A percentile compares a stretch with the other conserved stretches of the same genome.
phyloP scores from a whole-genome alignment of 2,113 vertebrate species.

The Tragelaphus buxtoni region DNA sequence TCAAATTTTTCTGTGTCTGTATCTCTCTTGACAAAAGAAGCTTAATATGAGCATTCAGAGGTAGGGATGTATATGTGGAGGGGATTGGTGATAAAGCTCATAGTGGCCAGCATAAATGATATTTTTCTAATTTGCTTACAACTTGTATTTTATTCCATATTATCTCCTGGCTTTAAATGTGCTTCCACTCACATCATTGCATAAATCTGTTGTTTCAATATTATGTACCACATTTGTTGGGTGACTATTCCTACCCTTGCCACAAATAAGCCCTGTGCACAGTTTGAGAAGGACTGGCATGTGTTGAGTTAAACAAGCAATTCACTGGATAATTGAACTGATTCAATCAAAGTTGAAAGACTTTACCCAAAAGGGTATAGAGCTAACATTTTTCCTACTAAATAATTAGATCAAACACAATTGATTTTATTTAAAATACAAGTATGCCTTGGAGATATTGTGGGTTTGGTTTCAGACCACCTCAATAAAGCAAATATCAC shows the following conservation, averaged over 20 bases:
- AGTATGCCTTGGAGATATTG: not conserved
- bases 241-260: not conserved
- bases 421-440: not conserved
- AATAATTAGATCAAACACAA: not conserved
- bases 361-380: not conserved
- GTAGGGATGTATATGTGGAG: rapidly evolving
- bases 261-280: not conserved
- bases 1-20: not conserved
- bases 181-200: not conserved
- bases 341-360: not conserved
- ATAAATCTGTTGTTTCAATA: not conserved
- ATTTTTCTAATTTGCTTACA: not conserved
- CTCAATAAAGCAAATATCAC: not conserved
- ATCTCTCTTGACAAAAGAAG: not conserved
- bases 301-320: not conserved
- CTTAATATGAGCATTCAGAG: not conserved
- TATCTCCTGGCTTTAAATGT: not conserved
- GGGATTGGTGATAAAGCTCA: not conserved
- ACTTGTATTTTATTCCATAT: not conserved
- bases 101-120: not conserved
- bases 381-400: not conserved
- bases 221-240: not conserved
- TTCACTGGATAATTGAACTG: not conserved
- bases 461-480: not conserved
- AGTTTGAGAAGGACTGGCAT: not conserved